These are phyloP conservation scores for Pomatostomus ruficeps DNA, from an alignment of 2,113 vertebrate species.

Conservation along the genomic window DNA sequence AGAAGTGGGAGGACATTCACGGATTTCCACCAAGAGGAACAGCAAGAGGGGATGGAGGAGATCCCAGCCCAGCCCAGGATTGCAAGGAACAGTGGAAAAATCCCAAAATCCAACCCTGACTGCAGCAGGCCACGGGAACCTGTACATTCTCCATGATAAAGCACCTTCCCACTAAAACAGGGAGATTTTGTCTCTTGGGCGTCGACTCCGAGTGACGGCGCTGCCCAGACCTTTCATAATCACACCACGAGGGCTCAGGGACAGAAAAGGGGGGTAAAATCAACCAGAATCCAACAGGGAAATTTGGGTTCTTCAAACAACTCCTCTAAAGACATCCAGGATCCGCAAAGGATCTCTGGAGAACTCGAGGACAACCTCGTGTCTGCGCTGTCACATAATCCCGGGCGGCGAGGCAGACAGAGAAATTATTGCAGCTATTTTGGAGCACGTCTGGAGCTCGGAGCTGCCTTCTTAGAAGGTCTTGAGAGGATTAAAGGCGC, in stretches of 20 bases:
- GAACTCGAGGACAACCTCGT: neutral
- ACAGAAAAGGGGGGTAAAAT: neutral
- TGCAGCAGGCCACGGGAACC: neutral
- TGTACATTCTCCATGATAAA: neutral
- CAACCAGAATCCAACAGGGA: neutral
- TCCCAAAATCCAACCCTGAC: neutral
- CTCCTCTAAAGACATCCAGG: neutral
- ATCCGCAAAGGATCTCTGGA: neutral
- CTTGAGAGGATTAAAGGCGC: conserved; percentile 39
- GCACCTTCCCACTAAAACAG: neutral
- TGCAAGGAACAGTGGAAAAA: neutral
- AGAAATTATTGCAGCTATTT: conserved; percentile 25
- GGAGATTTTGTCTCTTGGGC: neutral
- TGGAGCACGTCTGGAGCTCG: neutral
- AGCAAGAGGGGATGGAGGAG: neutral
- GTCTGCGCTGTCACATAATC: neutral
- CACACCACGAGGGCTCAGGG: neutral
- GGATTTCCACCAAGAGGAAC: rapidly evolving
- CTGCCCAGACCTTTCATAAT: neutral
- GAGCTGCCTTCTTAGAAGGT: conserved; percentile 39
- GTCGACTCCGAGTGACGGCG: neutral
- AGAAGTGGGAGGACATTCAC: rapidly evolving
- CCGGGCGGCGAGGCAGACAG: neutral
- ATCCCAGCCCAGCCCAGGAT: neutral
- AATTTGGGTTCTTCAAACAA: neutral